Conservation (phyloP, 2,797 vertebrate genomes). For the Hoplostethus atlanticus region DNA sequence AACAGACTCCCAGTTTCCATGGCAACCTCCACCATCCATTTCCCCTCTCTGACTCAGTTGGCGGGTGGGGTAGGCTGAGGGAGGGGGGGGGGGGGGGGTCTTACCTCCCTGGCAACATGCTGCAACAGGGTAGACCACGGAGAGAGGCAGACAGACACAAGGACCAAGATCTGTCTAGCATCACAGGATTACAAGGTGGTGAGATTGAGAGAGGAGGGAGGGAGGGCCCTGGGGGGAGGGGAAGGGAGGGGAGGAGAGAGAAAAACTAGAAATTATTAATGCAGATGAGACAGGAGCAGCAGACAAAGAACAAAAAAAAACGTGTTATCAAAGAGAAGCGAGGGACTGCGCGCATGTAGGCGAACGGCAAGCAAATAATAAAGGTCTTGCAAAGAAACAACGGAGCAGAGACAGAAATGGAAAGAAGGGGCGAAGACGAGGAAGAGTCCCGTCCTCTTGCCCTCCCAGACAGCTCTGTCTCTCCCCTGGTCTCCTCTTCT, state of each 20-base stretch:
- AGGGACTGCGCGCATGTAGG: not conserved
- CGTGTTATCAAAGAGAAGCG: not conserved
- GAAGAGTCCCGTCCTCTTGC: not conserved
- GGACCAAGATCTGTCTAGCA: slow-evolving; percentile 4
- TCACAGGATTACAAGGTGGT: slow-evolving; percentile 28
- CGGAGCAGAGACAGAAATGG: too few species aligned
- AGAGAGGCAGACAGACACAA: slow-evolving; percentile 3
- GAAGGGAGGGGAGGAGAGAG: not conserved
- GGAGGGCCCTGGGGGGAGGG: not conserved
- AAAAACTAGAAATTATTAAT: slow-evolving; percentile 19
- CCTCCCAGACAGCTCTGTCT: slow-evolving; percentile 24
- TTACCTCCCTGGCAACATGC: slow-evolving; percentile 53
- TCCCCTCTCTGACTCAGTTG: slow-evolving; percentile 42
- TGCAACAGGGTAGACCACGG: slow-evolving; percentile 7
- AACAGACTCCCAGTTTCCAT: slow-evolving; percentile 82
- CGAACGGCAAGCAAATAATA: slow-evolving; percentile 3
- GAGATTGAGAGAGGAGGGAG: slow-evolving; percentile 1
- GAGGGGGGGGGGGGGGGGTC: slow-evolving; percentile 24
- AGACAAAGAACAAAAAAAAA: not conserved
- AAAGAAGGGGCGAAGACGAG: not conserved
- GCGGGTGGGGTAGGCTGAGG: slow-evolving; percentile 25
- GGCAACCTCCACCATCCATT: slow-evolving; percentile 72
- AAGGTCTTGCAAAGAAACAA: not conserved
- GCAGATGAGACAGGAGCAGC: slow-evolving; percentile 10
- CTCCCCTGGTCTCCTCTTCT: slow-evolving; percentile 20